phyloP scores from a whole-genome alignment of 2,888 invertebrate species.

The Tuta absoluta region DNA sequence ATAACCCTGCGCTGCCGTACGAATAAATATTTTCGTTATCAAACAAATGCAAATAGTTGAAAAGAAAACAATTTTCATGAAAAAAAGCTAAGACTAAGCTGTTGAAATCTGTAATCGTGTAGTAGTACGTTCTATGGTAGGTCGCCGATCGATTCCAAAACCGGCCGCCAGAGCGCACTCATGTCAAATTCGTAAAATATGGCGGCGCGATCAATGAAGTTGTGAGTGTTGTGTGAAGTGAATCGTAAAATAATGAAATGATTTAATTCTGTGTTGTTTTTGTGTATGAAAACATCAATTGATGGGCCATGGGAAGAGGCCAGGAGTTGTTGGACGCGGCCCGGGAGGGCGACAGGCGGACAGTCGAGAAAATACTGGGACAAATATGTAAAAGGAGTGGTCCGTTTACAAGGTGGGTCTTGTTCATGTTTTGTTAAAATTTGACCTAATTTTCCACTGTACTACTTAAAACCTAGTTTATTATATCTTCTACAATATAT shows the following conservation, averaged over 20 bases:
- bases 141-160: conserved; percentile 64
- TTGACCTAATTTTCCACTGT: background rate
- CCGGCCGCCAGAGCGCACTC: conserved; percentile 74
- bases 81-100: background rate
- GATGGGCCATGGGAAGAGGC: conserved; percentile 94
- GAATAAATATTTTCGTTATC: background rate
- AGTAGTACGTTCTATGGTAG: conserved; percentile 26
- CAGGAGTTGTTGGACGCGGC: conserved; percentile 98
- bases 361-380: conserved; percentile 94
- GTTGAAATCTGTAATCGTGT: background rate
- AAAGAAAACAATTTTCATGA: conserved; percentile 10
- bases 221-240: conserved; percentile 77
- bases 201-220: conserved; percentile 89
- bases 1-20: background rate
- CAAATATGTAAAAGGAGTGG: conserved; percentile 95
- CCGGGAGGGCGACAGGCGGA: conserved; percentile 92
- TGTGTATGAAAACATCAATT: conserved; percentile 66
- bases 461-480: background rate
- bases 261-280: conserved; percentile 74
- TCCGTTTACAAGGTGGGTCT: conserved; percentile 93
- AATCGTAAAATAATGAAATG: conserved; percentile 76
- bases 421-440: conserved; percentile 50
- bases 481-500: background rate
- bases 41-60: background rate
- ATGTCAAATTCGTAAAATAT: conserved; percentile 76